Conservation (phyloP, 1,140 invertebrate species). For the Leptoteleia sp. region DNA sequence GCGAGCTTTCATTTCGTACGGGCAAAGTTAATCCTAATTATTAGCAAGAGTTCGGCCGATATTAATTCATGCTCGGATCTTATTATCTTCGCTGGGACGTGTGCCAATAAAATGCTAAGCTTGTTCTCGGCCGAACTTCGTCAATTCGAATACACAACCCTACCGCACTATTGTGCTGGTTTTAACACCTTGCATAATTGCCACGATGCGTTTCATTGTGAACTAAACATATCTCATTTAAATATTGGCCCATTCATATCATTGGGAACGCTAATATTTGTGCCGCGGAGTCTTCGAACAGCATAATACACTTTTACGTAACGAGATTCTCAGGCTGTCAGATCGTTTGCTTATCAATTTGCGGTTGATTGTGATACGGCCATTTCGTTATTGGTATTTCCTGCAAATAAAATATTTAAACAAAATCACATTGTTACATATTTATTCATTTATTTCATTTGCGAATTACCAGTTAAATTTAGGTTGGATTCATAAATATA, state of each 20-base stretch:
- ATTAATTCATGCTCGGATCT: conserved; percentile 67
- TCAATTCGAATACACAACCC: conserved; percentile 71
- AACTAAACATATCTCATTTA: conserved; percentile 77
- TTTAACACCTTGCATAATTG: conserved; percentile 81
- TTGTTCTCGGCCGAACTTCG: conserved; percentile 71
- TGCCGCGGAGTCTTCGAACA: conserved; percentile 44
- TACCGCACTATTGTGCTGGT: conserved; percentile 76
- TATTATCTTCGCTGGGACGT: conserved; percentile 60
- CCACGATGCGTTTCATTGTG: conserved; percentile 72
- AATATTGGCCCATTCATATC: conserved; percentile 78
- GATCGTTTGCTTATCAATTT: conserved; percentile 36
- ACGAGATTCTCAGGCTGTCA: conserved; percentile 76
- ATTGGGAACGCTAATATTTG: conserved; percentile 74
- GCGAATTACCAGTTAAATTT: no score
- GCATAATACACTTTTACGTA: conserved; percentile 48
- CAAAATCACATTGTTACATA: no score
- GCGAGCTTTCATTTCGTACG: no score
- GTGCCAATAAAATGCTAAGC: conserved; percentile 63
- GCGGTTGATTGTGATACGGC: conserved; percentile 27
- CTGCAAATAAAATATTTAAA: no score
- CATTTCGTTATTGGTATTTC: no score
- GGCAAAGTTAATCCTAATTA: conserved; percentile 72
- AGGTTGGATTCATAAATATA: no score
- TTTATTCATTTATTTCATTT: no score
- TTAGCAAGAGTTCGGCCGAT: conserved; percentile 67